phyloP scores from a whole-genome alignment of 2,797 vertebrate species.

The Enteromius unitaeniatus region DNA sequence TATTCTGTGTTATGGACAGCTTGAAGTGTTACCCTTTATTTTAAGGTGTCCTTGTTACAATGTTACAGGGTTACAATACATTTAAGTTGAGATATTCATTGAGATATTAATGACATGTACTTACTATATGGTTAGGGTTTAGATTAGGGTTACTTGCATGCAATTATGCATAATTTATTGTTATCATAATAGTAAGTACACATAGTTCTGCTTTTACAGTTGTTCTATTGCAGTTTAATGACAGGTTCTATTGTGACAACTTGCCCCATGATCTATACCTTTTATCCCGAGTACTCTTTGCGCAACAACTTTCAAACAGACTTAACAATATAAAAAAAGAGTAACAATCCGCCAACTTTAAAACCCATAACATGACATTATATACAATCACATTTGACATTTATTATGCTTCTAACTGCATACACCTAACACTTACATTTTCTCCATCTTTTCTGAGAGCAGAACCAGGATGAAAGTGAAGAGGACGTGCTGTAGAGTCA shows the following conservation, averaged over 20 bases:
- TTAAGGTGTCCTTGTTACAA: too few species aligned
- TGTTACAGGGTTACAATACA: too few species aligned
- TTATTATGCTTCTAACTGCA: not conserved
- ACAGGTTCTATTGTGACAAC: not conserved
- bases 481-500: constrained; percentile 10
- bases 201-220: not conserved
- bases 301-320: not conserved
- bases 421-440: not conserved
- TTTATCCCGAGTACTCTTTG: not conserved
- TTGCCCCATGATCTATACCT: not conserved
- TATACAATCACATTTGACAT: not conserved
- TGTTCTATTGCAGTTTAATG: not conserved
- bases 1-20: too few species aligned
- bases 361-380: not conserved
- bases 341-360: not conserved
- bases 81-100: too few species aligned
- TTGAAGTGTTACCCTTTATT: too few species aligned
- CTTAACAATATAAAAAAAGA: not conserved
- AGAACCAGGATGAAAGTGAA: constrained; percentile 5
- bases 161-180: too few species aligned
- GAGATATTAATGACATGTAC: too few species aligned
- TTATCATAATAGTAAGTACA: too few species aligned
- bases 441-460: not conserved
- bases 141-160: too few species aligned
- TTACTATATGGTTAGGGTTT: too few species aligned